Base-by-base conservation (phyloP, 2,113 vertebrate genomes). In the Grammomys surdaster region DNA sequence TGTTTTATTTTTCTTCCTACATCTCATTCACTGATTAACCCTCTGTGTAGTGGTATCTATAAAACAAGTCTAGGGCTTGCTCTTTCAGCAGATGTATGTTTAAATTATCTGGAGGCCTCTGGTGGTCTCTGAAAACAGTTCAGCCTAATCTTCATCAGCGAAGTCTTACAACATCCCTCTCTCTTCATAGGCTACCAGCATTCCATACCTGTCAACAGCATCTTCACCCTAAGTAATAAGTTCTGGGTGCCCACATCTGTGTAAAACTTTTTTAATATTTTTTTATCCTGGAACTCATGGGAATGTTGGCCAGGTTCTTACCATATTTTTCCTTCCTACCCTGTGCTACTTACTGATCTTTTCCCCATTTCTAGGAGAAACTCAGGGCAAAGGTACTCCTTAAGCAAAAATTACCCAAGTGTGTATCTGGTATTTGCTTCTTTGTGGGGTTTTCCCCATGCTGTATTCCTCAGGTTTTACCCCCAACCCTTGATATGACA, bases 321-420 rank as follows among this genome's bases (percentile, higher is more conserved):
- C 1, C 14, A 1, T 36, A 36, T 1, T 2, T 46, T 89, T 58
- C 36, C 16, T 56, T 20, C 4, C 4, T 70, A 1, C 0, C 65
- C 26, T 91, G 2, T 5, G 8, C 13, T 58, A 7, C 33, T 12
- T 77, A 7, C 60, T 58, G 5, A 88, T 72, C 3, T 73, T 4
- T 76, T 60, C 9, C 31, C 20, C 6, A 2, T 82, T 91, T 19
- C 4, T 36, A 9, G 33, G 26, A 84, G n/a, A 91, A 67, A 31
- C 13, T 7, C n/a, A 87, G 13, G 5, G 2, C 0, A 67, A 48
- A 76, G 20, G 0, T 31, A 48, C 69, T 80, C 1, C 26, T 65
- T 75, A 70, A 67, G 12, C 43, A 76, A 96, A 3, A 31, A 60
- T 2, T 26, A 19, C 19, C 54, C 40, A 54, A 77, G 28, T 33